Base-by-base conservation (phyloP, 2,888 invertebrate species). In the Aromia moschata region DNA sequence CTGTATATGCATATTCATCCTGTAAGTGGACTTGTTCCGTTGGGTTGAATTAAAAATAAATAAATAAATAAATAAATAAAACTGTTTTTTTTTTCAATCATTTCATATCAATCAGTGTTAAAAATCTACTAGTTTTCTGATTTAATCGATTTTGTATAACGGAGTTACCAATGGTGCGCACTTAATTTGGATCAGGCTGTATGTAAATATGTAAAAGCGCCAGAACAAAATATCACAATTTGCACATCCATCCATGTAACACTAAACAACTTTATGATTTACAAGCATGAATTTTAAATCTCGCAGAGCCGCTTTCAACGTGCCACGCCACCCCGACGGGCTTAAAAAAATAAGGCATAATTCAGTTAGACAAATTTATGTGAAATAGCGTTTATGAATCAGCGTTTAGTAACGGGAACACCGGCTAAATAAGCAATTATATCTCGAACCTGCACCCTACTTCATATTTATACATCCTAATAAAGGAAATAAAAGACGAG, bases 401-500 rank as follows among this genome's bases (percentile, higher is more conserved):
- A 72, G 67, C 67, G 69, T 68, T 66, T 70, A 70, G 62, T 60
- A 70, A 67, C 65, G 64, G 53, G 64, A 70, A 65, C 69, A 69
- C 66, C 67, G 67, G 69, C 68, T 73, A 74, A 74, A 72, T 71
- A 70, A 70, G 69, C 70, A 71, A 71, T 74, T 72, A 73, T 70
- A 70, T 64, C 65, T 62, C 58, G 68, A 70, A 68, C 69, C 69
- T 64, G 62, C 64, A 68, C 70, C 72, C 72, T 68, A 70, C 72
- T 75, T 74, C 76, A 75, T 75, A 76, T 77, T 77, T 77, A 75
- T 76, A 78, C 71, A 72, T 71, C 69, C 74, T 72, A 75, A 78
- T 77, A 77, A 77, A 74, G 73, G 75, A 77, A 78, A 77, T 77
- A 77, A 76, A 75, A 76, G 74, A 73, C 70, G 72, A 71, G 73